These are phyloP conservation scores for Arrhamphus sclerolepis DNA, from an alignment of 2,797 vertebrate genomes.

Conservation along the genomic window DNA sequence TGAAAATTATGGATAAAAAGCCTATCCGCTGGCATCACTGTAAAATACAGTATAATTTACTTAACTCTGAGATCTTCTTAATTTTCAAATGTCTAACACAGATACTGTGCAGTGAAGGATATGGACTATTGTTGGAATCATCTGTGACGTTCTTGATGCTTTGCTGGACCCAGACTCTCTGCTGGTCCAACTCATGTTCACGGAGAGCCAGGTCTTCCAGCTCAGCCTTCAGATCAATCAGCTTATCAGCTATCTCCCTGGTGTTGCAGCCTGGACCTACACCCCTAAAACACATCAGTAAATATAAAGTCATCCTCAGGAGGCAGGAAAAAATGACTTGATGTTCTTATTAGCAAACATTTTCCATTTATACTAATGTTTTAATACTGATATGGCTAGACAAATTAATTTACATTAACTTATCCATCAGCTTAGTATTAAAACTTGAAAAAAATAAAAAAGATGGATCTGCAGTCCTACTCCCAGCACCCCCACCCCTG, in stretches of 20 bases:
- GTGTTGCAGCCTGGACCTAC: constrained; percentile 98
- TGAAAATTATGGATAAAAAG: too few relatives aligned
- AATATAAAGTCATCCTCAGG: not conserved
- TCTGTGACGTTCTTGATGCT: constrained; percentile 98
- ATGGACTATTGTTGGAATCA: constrained; percentile 96
- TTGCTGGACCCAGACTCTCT: constrained; percentile 97
- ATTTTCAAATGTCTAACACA: too few relatives aligned
- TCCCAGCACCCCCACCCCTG: too few relatives aligned
- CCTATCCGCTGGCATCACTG: too few relatives aligned
- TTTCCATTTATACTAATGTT: not conserved
- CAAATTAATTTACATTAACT: too few relatives aligned
- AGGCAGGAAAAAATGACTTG: not conserved
- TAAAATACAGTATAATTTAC: too few relatives aligned
- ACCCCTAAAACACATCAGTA: constrained; percentile 80
- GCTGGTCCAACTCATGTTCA: constrained; percentile 95
- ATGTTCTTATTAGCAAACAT: not conserved
- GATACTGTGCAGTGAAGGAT: constrained; percentile 83
- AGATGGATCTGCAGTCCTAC: too few relatives aligned
- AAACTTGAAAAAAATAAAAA: too few relatives aligned
- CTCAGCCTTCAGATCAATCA: constrained; percentile 96
- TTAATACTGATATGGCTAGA: too few relatives aligned
- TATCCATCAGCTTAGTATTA: too few relatives aligned
- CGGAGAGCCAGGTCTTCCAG: constrained; percentile 92
- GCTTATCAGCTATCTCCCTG: constrained; percentile 95
- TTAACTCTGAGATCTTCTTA: too few relatives aligned